Conservation (phyloP, 2,113 vertebrate species). For the Cynocephalus volans region DNA sequence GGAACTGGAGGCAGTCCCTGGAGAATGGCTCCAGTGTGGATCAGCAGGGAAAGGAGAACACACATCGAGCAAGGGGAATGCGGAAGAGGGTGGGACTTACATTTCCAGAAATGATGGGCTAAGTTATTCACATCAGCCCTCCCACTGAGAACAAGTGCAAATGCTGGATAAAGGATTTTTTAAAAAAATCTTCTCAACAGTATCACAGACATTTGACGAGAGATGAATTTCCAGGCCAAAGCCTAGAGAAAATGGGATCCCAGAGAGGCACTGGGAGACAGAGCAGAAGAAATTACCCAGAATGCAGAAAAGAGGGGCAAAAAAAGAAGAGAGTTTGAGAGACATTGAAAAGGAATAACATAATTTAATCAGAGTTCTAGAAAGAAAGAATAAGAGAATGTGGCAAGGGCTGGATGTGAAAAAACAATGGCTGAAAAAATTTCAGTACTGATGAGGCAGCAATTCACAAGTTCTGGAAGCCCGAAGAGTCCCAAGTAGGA, state of each 20-base stretch:
- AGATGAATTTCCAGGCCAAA: slow-evolving; percentile 14
- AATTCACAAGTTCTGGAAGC: neutral
- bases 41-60: neutral
- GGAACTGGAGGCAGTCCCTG: neutral
- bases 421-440: neutral
- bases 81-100: neutral
- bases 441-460: neutral
- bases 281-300: slow-evolving; percentile 6
- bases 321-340: neutral
- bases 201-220: neutral
- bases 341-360: neutral
- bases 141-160: neutral
- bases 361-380: neutral
- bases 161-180: neutral
- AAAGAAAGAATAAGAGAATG: neutral
- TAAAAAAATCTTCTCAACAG: neutral
- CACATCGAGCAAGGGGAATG: neutral
- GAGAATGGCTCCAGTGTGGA: neutral
- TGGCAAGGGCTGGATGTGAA: neutral
- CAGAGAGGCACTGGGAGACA: neutral
- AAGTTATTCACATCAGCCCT: neutral
- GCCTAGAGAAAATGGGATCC: neutral
- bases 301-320: neutral
- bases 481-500: neutral
- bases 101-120: neutral